Percentiles rank a stretch among this genome's conserved stretches.
Conservation (phyloP, 2,797 vertebrate species). For the Ambastaia sidthimunki region DNA sequence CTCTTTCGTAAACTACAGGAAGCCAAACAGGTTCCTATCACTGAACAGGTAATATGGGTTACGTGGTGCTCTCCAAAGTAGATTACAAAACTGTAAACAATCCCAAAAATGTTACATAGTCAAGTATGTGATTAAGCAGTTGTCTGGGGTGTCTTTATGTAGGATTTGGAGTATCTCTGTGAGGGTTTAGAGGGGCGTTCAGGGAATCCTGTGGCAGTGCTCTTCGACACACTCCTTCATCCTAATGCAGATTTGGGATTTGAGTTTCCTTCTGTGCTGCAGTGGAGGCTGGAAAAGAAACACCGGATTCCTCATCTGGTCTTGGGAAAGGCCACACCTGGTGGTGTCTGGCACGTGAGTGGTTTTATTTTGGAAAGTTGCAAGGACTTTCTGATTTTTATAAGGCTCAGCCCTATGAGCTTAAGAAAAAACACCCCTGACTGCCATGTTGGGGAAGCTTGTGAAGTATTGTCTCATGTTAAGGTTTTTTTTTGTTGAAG, state of each 20-base stretch:
- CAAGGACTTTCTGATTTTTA: neutral
- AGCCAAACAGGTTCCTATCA: slow-evolving; percentile 89
- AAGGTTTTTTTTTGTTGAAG: neutral
- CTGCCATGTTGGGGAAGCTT: neutral
- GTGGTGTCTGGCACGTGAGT: slow-evolving; percentile 97
- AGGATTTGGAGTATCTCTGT: slow-evolving; percentile 96
- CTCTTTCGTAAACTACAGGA: slow-evolving; percentile 93
- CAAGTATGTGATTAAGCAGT: neutral
- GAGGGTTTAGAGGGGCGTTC: slow-evolving; percentile 96
- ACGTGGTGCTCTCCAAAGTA: neutral
- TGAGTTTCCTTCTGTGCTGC: slow-evolving; percentile 89
- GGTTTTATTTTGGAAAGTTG: neutral
- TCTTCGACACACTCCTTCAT: slow-evolving; percentile 94
- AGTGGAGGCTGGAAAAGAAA: slow-evolving; percentile 93
- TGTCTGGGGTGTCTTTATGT: slow-evolving; percentile 26
- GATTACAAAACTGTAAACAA: neutral
- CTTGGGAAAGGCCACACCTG: slow-evolving; percentile 91
- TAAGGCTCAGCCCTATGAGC: too few relatives aligned
- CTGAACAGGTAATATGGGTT: slow-evolving; percentile 84
- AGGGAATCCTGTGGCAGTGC: slow-evolving; percentile 92
- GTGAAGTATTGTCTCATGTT: neutral
- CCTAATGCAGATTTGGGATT: slow-evolving; percentile 96
- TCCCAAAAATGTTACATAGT: neutral
- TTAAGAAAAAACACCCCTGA: too few relatives aligned
- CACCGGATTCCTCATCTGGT: slow-evolving; percentile 93